Conservation (phyloP, 2,888 invertebrate genomes). For the Cantharis rustica region DNA sequence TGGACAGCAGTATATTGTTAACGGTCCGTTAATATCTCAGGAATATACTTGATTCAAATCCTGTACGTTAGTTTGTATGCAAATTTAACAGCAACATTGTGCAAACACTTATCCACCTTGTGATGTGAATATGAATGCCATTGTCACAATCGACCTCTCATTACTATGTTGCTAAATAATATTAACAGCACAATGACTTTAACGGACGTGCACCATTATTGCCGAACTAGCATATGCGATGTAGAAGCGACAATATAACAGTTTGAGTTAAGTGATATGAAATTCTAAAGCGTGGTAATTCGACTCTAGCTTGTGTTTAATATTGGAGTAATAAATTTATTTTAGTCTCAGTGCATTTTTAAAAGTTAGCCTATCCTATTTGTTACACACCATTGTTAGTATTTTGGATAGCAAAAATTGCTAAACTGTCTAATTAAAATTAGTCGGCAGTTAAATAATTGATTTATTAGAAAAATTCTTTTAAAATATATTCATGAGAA, state of each 20-base stretch:
- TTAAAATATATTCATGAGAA: neutral
- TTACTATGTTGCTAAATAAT: slow-evolving; percentile 11
- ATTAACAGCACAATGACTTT: slow-evolving; percentile 8
- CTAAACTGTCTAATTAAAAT: too few relatives aligned
- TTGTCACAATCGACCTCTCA: slow-evolving; percentile 12
- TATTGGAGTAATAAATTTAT: neutral
- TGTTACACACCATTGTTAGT: neutral
- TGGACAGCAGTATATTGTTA: too few relatives aligned
- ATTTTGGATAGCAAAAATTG: too few relatives aligned
- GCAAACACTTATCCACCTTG: neutral
- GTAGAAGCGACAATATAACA: slow-evolving; percentile 3
- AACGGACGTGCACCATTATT: slow-evolving; percentile 13
- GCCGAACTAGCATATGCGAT: slow-evolving; percentile 1
- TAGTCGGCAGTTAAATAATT: too few relatives aligned
- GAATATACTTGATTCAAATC: neutral
- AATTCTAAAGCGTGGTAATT: slow-evolving; percentile 7
- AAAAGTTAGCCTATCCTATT: neutral
- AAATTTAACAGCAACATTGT: neutral
- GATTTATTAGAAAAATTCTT: too few relatives aligned
- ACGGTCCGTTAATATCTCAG: neutral
- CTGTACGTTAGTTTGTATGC: neutral
- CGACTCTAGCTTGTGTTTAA: neutral
- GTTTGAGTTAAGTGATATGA: slow-evolving; percentile 8
- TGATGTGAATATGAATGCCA: neutral
- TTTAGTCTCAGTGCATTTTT: neutral